Base-by-base conservation (phyloP, 2,888 invertebrate genomes). In the Lymantria monacha region DNA sequence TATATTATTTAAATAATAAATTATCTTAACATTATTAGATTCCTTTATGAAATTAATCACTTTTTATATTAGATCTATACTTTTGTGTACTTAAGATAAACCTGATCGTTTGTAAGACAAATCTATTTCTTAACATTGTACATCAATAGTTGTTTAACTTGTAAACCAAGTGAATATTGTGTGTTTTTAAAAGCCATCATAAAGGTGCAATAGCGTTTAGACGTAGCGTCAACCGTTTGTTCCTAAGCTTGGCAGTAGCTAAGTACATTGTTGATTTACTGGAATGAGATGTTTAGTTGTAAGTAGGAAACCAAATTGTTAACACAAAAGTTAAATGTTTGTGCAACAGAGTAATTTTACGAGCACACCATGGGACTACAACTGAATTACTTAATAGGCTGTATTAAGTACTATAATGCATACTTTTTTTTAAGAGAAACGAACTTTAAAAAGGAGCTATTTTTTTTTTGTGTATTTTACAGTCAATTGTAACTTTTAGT, bases 171-270 rank as follows among this genome's bases (percentile, higher is more conserved):
- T 69, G 73, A 67, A 67, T 74, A 72, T n/a, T n/a, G n/a, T 66
- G 60, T 66, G 53, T 54, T 59, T 57, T 69, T 79, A 71, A 81
- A 79, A 72, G 68, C 69, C 70, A 70, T 81, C 82, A 82, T 82
- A 85, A 82, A 77, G 72, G 74, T 64, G 69, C 74, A 62, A 63
- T 67, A 58, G 61, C 61, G 75, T 73, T 76, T 68, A 69, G 70
- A 61, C 58, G 48, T 74, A 79, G 75, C 77, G 63, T 83, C 81
- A 76, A 66, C 79, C 74, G 81, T 86, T 81, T 83, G 81, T 81
- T 53, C 79, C 63, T 70, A 68, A 77, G 67, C 45, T 46, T 33
- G 30, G 30, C 13, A 48, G 66, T 71, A 67, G 63, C 59, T 75
- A 74, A 79, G 76, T 81, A 74, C 79, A 58, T 71, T 66, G 74